phyloP scores from a whole-genome alignment of 2,797 vertebrate species.

The Oreochromis grahami region DNA sequence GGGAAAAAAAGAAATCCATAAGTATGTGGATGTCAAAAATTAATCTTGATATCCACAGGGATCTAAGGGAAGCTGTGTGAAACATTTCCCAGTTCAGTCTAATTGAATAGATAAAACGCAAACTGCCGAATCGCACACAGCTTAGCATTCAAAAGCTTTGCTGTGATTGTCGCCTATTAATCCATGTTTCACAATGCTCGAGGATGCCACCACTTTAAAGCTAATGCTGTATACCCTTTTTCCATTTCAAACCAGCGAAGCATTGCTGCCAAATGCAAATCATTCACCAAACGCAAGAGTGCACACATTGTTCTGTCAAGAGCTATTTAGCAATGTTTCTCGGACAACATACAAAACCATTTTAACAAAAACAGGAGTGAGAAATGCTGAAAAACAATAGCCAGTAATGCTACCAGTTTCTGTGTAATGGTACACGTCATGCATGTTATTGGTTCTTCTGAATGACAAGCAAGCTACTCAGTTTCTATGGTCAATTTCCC shows the following conservation, averaged over 20 bases:
- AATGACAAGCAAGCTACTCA: neutral
- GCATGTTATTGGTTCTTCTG: neutral
- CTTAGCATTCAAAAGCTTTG: constrained; percentile 45
- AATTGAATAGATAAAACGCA: constrained; percentile 13
- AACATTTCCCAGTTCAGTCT: neutral
- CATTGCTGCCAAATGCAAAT: constrained; percentile 51
- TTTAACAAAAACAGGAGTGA: neutral
- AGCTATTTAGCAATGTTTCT: constrained; percentile 22
- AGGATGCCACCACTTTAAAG: constrained; percentile 39
- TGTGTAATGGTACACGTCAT: neutral
- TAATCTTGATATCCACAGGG: neutral
- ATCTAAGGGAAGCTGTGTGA: neutral
- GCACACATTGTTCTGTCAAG: constrained; percentile 22
- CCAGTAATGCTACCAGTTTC: neutral
- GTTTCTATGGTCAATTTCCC: neutral
- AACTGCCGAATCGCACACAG: constrained; percentile 9
- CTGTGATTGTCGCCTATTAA: constrained; percentile 50
- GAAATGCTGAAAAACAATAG: constrained; percentile 1
- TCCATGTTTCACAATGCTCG: constrained; percentile 38
- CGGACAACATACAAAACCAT: neutral
- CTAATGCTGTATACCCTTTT: constrained; percentile 50
- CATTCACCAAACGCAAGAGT: constrained; percentile 14
- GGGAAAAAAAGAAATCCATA: neutral
- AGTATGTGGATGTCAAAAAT: neutral
- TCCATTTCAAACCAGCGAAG: constrained; percentile 48